A percentile compares a stretch with the other conserved stretches of the same genome.
Conservation (phyloP, 2,888 invertebrate genomes). For the Melinopterus prodromus region DNA sequence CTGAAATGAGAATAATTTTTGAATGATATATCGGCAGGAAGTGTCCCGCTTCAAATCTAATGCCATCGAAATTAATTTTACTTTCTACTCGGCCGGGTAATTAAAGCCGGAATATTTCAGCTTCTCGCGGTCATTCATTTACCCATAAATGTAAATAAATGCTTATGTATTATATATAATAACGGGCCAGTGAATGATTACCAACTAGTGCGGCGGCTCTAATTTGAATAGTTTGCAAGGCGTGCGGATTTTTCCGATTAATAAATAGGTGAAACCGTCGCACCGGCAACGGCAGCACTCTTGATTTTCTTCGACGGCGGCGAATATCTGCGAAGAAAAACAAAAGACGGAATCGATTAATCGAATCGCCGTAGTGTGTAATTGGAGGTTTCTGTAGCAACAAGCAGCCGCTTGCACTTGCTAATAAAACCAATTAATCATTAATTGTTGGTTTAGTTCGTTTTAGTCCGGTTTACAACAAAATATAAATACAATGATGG, state of each 20-base stretch:
- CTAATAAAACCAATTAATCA: constrained; percentile 4
- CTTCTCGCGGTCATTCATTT: constrained; percentile 4
- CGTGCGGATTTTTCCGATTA: neutral
- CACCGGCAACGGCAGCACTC: neutral
- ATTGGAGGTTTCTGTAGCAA: constrained; percentile 4
- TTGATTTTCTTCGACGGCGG: neutral
- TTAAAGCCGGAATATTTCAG: constrained; percentile 4
- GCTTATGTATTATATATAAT: constrained; percentile 4
- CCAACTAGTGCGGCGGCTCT: neutral
- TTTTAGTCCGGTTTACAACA: neutral
- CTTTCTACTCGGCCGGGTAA: neutral
- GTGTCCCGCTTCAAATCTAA: neutral
- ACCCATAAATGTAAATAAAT: neutral
- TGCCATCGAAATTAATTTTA: neutral
- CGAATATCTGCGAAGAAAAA: neutral
- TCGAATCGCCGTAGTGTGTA: neutral
- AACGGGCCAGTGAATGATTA: constrained; percentile 4
- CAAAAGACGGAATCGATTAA: constrained; percentile 4
- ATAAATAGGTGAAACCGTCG: constrained; percentile 4
- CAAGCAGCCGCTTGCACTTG: neutral
- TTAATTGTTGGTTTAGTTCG: neutral
- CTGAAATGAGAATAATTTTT: constrained; percentile 4
- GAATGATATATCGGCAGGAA: neutral
- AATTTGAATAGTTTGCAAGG: neutral
- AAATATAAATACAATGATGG: neutral